Base-by-base conservation (phyloP, 2,888 invertebrate species). In the Parnassius orleans region DNA sequence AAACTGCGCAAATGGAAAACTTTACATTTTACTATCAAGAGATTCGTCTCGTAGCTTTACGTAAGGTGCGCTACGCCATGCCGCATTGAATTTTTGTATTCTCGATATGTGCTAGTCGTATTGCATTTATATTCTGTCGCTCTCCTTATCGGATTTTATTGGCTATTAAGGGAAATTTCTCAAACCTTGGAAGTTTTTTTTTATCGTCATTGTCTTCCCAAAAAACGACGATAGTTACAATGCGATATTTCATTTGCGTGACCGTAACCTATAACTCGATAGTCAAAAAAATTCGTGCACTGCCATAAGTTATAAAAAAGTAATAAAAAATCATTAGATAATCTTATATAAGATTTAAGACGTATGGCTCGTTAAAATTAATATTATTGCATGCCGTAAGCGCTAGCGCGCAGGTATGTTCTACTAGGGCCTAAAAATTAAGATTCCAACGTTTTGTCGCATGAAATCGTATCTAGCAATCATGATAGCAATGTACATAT, bases 1-100 rank as follows among this genome's bases (percentile, higher is more conserved):
- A 19, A 19, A 19, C 19, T 19, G 19, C 19, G 2, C 19, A 3
- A 24, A 24, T 24, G 24, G 24, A 3, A 24, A 33, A 33, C 33
- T 33, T 33, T 33, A 33, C 5, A 7, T 33, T 7, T 7, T 33
- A 33, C 5, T 33, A 33, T 33, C 33, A 7, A 33, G 33, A 33
- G 33, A 33, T 53, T 51, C 53, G 9, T 42, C 51, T 55, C 58
- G 62, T 57, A 56, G 58, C 71, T 74, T 85, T 84, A 84, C 79
- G 78, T 81, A 83, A 84, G 78, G 69, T 73, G 60, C 67, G 67
- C 61, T 61, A 66, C 33, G 41, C 56, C 53, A 66, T 69, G 70
- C 69, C 77, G 79, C 78, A 80, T 81, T 80, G 81, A 82, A 81
- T 80, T 84, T 83, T 81, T 77, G 83, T 81, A 72, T 72, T 66